These are phyloP conservation scores for Nicator chloris DNA, from an alignment of 2,113 vertebrate genomes.

Conservation along the genomic window DNA sequence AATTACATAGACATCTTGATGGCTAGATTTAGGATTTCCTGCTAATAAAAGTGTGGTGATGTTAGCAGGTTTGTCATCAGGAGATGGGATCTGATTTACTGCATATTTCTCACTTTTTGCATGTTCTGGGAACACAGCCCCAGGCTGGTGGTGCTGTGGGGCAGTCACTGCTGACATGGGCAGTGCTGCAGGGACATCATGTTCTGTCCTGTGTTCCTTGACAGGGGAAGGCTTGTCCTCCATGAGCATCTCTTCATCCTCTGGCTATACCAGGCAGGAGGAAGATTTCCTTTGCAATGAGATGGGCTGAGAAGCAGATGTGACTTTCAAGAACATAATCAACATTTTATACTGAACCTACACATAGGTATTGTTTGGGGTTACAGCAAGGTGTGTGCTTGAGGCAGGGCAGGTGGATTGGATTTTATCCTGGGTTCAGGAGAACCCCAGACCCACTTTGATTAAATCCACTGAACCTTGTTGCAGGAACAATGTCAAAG, in stretches of 20 bases:
- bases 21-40: neutral
- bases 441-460: neutral
- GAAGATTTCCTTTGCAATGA: neutral
- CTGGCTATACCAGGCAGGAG: neutral
- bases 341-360: neutral
- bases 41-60: neutral
- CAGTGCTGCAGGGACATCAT: neutral
- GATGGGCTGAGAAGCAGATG: slow-evolving; percentile 2
- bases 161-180: neutral
- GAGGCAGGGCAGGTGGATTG: neutral
- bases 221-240: neutral
- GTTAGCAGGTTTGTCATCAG: neutral
- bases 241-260: neutral
- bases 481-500: neutral
- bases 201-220: fast-evolving
- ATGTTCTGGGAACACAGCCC: neutral
- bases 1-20: neutral
- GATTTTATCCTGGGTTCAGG: neutral
- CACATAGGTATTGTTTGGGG: neutral
- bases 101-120: neutral
- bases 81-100: neutral
- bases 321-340: slow-evolving; percentile 6
- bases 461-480: neutral
- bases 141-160: neutral
- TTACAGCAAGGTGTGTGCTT: neutral